phyloP scores from a whole-genome alignment of 2,888 invertebrate genomes.

The Zele albiditarsus region DNA sequence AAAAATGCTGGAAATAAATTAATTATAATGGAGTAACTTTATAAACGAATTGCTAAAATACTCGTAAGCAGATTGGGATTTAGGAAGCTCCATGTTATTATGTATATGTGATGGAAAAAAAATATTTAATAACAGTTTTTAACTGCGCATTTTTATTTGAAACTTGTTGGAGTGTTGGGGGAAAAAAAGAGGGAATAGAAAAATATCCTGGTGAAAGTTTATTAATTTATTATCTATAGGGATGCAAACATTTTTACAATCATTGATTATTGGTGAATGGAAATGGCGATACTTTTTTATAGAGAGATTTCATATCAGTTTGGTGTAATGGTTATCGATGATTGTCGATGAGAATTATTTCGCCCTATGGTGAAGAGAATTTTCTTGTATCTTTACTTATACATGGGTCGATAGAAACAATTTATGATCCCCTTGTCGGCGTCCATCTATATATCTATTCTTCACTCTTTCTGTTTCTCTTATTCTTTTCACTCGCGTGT shows the following conservation, averaged over 20 bases:
- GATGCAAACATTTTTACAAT: background rate
- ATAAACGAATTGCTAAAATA: background rate
- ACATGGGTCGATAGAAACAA: slow-evolving; percentile 30
- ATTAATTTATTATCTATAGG: no score
- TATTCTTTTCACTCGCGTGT: slow-evolving; percentile 6
- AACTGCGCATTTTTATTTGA: no score
- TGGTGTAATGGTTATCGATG: background rate
- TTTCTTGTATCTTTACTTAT: slow-evolving; percentile 17
- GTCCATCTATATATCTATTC: background rate
- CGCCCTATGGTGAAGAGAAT: background rate
- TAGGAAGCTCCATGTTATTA: no score
- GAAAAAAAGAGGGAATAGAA: no score
- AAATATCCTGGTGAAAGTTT: no score
- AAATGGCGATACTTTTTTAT: no score
- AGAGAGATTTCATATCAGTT: no score
- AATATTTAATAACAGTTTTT: no score
- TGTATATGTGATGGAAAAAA: no score
- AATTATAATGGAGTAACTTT: background rate
- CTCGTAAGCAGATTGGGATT: no score
- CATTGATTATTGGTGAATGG: no score
- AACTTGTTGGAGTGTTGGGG: no score
- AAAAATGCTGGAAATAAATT: background rate
- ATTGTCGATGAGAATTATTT: background rate
- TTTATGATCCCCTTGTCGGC: slow-evolving; percentile 20
- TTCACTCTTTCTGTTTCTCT: slow-evolving; percentile 16